These are phyloP conservation scores for Bombus affinis DNA, from an alignment of 1,140 invertebrate species.

Conservation along the genomic window DNA sequence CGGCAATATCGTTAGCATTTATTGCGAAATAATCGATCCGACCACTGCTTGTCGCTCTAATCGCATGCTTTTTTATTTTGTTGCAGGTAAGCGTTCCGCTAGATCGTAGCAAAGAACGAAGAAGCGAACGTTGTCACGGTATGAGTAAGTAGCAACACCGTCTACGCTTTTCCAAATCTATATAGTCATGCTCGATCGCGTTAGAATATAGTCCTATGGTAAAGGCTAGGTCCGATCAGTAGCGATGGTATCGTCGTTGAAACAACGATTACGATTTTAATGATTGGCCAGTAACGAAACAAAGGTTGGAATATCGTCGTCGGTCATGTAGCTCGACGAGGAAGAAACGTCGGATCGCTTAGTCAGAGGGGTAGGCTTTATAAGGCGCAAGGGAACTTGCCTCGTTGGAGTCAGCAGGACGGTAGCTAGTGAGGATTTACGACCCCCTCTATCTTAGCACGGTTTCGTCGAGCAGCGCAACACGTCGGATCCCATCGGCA, in stretches of 20 bases:
- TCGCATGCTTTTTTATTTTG: constrained; percentile 59
- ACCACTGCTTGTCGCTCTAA: background rate
- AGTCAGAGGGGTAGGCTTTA: constrained; percentile 67
- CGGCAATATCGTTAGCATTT: background rate
- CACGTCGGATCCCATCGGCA: constrained; percentile 79
- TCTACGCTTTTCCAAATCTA: background rate
- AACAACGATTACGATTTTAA: background rate
- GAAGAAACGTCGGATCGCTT: constrained; percentile 34
- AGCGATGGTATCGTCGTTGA: background rate
- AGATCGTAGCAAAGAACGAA: background rate
- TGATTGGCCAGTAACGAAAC: constrained; percentile 19
- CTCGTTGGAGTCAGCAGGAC: constrained; percentile 75
- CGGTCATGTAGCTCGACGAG: constrained; percentile 2
- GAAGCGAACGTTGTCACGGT: constrained; percentile 46
- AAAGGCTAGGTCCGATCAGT: background rate
- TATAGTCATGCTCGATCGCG: background rate
- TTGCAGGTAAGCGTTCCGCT: constrained; percentile 75
- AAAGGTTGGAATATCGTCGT: background rate
- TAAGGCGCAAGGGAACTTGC: constrained; percentile 74
- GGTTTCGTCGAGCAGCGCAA: constrained; percentile 75
- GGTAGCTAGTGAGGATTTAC: constrained; percentile 81
- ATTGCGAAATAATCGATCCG: background rate
- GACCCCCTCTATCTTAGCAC: constrained; percentile 75
- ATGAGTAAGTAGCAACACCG: constrained; percentile 45
- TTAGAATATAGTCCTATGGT: too few relatives aligned